Base-by-base conservation (phyloP, 2,888 invertebrate genomes). In the Patella pellucida region DNA sequence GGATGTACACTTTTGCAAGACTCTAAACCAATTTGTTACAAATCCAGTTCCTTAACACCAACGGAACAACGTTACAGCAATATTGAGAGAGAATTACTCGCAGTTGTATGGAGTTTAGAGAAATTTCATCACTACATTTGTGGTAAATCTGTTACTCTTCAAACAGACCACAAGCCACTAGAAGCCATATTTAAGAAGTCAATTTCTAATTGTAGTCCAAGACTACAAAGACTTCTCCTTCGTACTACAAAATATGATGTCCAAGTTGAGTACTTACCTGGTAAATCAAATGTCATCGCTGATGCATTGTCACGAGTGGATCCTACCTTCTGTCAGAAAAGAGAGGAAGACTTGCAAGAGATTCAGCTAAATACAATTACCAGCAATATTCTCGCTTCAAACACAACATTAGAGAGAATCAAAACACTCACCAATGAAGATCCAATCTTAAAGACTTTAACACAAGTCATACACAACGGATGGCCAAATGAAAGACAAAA, bases 1-100 rank as follows among this genome's bases (percentile, higher is more conserved):
- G 82, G 81, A 12, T 78, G 80, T 23, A 77, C 79, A 15, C 50
- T 84, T 2, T 50, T 84, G 51, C 84, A 82, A 69, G 79, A 79
- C n/a, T 77, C 76, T 27, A 75, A 81, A 56, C 81, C 82, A n/a
- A 70, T 83, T 27, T 76, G 72, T 9, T 83, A 82, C 73, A 81
- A 83, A 19, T 77, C 77, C 9, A 69, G 80, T 54, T 50, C 82
- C n/a, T 52, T 84, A 4, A 81, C 79, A 12, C 51, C 73, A 41
- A 72, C 79, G 14, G 79, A 81, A 69, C 50, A 68, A 51, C 77
- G 76, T 23, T 82, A 77, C 72, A 79, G 81, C 16, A 74, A 78
- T 50, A 83, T 83, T 41, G 81, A 82, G 62, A 78, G 74, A 69
- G 81, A 83, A 54, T 56, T 81, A 16, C 68, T 75, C n/a, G 77